A percentile compares a stretch with the other conserved stretches of the same genome.
Conservation (phyloP, 2,888 invertebrate species). For the Carterocephalus palaemon region DNA sequence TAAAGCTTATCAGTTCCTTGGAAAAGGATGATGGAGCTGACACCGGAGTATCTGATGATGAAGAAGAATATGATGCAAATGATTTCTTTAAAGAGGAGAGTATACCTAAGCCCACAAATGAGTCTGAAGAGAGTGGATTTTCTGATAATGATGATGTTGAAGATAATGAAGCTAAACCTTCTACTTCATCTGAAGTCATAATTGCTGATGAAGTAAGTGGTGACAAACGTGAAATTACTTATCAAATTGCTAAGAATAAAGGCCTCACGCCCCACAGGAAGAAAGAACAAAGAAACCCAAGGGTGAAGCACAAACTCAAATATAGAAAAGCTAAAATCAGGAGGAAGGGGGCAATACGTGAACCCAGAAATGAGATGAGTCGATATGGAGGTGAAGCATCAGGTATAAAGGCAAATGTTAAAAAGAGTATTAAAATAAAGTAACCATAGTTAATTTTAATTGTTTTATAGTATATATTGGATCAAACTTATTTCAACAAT, state of each 20-base stretch:
- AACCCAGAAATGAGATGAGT: conserved; percentile 87
- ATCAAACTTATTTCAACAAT: conserved; percentile 44
- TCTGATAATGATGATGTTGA: conserved; percentile 65
- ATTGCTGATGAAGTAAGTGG: conserved; percentile 53
- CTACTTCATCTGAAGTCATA: conserved; percentile 49
- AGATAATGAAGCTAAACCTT: conserved; percentile 51
- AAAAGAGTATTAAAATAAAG: conserved; percentile 93
- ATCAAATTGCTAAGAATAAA: conserved; percentile 97
- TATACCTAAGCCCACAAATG: conserved; percentile 46
- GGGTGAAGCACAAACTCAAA: conserved; percentile 96
- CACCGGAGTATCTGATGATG: conserved; percentile 66
- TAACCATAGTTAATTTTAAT: conserved; percentile 47
- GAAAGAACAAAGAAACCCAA: conserved; percentile 95
- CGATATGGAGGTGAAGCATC: conserved; percentile 95
- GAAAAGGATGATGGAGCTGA: conserved; percentile 68
- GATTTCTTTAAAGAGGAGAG: conserved; percentile 47
- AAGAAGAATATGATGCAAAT: conserved; percentile 64
- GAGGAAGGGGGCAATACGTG: conserved; percentile 94
- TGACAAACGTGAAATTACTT: conserved; percentile 91
- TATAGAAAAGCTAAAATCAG: conserved; percentile 94
- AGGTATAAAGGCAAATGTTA: conserved; percentile 94
- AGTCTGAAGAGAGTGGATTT: conserved; percentile 68
- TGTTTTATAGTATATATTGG: conserved; percentile 32
- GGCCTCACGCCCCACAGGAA: conserved; percentile 94
- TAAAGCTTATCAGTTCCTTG: conserved; percentile 61